Base-by-base conservation (phyloP, 2,888 invertebrate species). In the Myopa testacea region DNA sequence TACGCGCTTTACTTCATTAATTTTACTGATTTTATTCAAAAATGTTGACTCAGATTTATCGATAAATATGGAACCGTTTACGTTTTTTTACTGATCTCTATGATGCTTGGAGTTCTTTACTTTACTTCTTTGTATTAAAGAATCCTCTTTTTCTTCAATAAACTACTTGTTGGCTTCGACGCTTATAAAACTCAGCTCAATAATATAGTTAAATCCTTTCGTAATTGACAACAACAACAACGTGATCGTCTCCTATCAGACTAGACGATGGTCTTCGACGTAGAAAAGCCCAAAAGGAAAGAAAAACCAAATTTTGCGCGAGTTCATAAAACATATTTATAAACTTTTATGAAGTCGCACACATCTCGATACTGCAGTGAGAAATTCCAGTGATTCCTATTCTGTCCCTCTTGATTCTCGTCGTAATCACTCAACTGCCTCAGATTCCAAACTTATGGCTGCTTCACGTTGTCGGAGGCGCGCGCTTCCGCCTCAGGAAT, bases 401-500 rank as follows among this genome's bases (percentile, higher is more conserved):
- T 38, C 65, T 63, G 34, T 34, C 14, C 63, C 63, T 63, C 63
- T 6, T 10, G 45, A 45, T 45, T 45, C 8, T 37, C 6, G 26
- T 63, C n/a, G 63, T 55, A n/a, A 63, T 26, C 26, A 26, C 63
- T 34, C 63, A 38, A 38, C 14, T 38, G 38, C 38, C 38, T 4
- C 38, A 65, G 65, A 65, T 65, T 65, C 38, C 65, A 65, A 65
- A 38, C 34, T 55, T 14, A 19, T 50, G 50, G 26, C 4, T n/a
- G 38, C 52, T 34, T 26, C 8, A 50, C 19, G 55, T 26, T 52
- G 12, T 7, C 19, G 14, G 34, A 19, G 38, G n/a, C 67, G 34
- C 52, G 6, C n/a, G 37, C 26, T 37, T 34, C 12, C 37, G 38
- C 65, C 38, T 65, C 37, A 84, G 87, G 87, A 86, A 87, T 87